Base-by-base conservation (phyloP, 2,888 invertebrate genomes). In the Odontomyia ornata region DNA sequence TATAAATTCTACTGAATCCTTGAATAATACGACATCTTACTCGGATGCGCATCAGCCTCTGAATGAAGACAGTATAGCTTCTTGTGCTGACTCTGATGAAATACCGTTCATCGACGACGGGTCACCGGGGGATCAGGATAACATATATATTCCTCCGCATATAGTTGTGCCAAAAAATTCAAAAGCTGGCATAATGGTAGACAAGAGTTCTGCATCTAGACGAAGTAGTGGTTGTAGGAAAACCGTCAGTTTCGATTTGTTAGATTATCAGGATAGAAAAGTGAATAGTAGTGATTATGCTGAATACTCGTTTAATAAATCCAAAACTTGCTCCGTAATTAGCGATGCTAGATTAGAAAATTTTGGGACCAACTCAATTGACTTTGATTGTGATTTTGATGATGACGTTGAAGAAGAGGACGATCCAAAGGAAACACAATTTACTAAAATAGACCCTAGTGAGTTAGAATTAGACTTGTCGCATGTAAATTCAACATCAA, bases 101-200 rank as follows among this genome's bases (percentile, higher is more conserved):
- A 87, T 87, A 79, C 87, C 87, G 46, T 87, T 84, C 72, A 87
- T 89, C 25, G 88, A 88, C 52, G 86, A 89, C 65, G 87, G 86
- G 30, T 85, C 87, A 76, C 86, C 86, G 65, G 82, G 83, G 4
- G 84, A 83, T 23, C 69, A 69, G n/a, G 81, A 81, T 56, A 78
- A 82, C 79, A 75, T 79, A 0, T 82, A 82, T 79, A 76, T 82
- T 23, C 82, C 83, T 9, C 77, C 80, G 1, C 81, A 81, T 76
- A 46, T 73, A 64, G 71, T 25, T 60, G 73, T 52, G 36, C 46
- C 46, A 52, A 75, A 60, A 27, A 36, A 64, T 23, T 36, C 76
- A n/a, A 76, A 76, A 28, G 15, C 79, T 15, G 80, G 82, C 65
- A 83, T 82, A 75, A 82, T 82, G 77, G 79, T 80, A 28, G 82